Conservation (phyloP, 2,113 vertebrate genomes). For the Podilymbus podiceps region DNA sequence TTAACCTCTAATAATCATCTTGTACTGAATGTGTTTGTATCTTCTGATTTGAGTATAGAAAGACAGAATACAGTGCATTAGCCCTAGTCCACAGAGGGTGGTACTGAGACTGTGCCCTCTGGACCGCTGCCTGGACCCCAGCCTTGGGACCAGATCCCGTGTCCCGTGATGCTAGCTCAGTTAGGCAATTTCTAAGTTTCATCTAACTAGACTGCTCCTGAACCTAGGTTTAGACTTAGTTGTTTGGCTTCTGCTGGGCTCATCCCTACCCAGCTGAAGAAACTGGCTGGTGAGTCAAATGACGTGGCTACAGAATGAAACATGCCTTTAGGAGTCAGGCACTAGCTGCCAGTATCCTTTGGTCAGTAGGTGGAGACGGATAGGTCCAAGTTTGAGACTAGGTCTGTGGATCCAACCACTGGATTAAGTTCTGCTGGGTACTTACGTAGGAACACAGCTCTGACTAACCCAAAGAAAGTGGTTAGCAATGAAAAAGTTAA, state of each 20-base stretch:
- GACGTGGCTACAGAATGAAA: not conserved
- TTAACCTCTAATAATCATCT: slow-evolving; percentile 40
- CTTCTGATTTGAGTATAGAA: not conserved
- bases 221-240: not conserved
- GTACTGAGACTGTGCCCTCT: not conserved
- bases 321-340: not conserved
- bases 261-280: not conserved
- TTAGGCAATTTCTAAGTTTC: not conserved
- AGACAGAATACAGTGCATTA: not conserved
- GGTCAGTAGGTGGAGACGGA: not conserved
- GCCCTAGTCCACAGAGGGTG: not conserved
- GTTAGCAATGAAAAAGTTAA: not conserved
- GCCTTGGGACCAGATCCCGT: not conserved
- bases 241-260: not conserved
- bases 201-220: not conserved
- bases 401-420: not conserved
- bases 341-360: not conserved
- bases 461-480: not conserved
- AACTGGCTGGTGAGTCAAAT: not conserved
- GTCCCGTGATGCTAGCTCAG: not conserved
- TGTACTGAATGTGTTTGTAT: not conserved
- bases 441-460: not conserved
- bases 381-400: not conserved
- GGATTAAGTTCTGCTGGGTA: not conserved
- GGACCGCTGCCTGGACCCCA: not conserved